Base-by-base conservation (phyloP, 2,888 invertebrate species). In the Philhelius pedissequus region DNA sequence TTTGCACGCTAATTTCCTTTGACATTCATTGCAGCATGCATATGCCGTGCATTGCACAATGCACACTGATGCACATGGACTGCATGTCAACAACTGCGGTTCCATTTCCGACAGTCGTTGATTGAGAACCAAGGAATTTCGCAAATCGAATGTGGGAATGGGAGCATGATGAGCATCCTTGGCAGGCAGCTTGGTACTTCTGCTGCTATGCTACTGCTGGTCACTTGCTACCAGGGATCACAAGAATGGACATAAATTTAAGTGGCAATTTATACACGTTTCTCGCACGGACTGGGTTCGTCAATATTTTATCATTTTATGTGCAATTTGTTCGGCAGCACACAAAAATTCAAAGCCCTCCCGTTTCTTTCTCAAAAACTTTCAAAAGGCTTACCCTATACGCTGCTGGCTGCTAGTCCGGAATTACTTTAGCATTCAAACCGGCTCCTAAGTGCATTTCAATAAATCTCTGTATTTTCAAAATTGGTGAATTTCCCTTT, bases 281-380 rank as follows among this genome's bases (percentile, higher is more conserved):
- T 60, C 79, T 71, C 68, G 79, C 79, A 73, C 66, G 79, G 52
- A 68, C 66, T 48, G 75, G 70, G 68, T 71, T 71, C 84, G 79
- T 84, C 79, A 84, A 84, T 84, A 84, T 84, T 84, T 84, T 84
- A 84, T 80, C 75, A 84, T 79, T 84, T 84, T 79, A 84, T 84
- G 84, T 84, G 84, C 79, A 84, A 84, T 84, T 79, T 84, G 84
- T 68, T 84, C 84, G 71, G 30, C 68, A 50, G 25, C 68, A 68
- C 52, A 68, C 48, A 50, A 25, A 35, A 45, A 68, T 45, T 60
- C 60, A 0, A 11, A 22, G 11, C 32, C 20, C 52, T 3, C 20
- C 20, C 45, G 9, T 20, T 11, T 22, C 13, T 35, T 3, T 5
- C 35, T 4, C 1, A 7, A 30, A 15, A 40, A 18, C 7, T 15